A percentile compares a stretch with the other conserved stretches of the same genome.
These are phyloP conservation scores for Zygogramma bicolorata DNA, from an alignment of 2,888 invertebrate genomes.

Conservation along the genomic window DNA sequence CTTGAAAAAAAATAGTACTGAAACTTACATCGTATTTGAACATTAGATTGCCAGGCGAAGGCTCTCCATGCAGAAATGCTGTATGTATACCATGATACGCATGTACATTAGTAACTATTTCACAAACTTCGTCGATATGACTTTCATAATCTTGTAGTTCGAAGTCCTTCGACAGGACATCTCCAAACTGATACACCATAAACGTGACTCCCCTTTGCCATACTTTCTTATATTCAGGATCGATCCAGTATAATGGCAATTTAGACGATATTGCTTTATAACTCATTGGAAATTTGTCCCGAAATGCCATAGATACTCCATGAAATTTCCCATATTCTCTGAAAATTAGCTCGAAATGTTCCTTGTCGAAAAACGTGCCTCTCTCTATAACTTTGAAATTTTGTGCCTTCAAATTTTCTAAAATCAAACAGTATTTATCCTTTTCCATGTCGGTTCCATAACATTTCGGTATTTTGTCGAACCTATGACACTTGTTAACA, in stretches of 20 bases:
- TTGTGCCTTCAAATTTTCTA: conserved; percentile 37
- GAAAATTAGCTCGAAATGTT: conserved; percentile 43
- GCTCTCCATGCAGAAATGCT: conserved; percentile 53
- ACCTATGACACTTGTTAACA: background rate
- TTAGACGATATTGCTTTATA: background rate
- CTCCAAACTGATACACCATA: background rate
- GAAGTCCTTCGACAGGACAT: background rate
- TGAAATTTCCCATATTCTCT: conserved; percentile 47
- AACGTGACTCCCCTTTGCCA: background rate
- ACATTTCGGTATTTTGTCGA: conserved; percentile 22
- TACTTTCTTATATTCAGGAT: background rate
- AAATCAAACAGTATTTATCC: conserved; percentile 33
- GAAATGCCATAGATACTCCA: conserved; percentile 44
- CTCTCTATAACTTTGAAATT: conserved; percentile 30
- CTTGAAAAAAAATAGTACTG: background rate
- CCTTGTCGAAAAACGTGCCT: conserved; percentile 36
- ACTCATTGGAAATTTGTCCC: conserved; percentile 35
- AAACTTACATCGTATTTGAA: conserved; percentile 53
- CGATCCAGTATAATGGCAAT: background rate
- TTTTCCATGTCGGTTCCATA: background rate
- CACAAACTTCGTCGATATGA: background rate
- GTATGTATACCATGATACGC: conserved; percentile 11
- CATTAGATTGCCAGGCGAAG: conserved; percentile 52
- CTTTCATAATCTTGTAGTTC: background rate
- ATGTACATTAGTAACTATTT: background rate